phyloP scores from a whole-genome alignment of 2,797 vertebrate genomes.

The Enteromius fasciolatus region DNA sequence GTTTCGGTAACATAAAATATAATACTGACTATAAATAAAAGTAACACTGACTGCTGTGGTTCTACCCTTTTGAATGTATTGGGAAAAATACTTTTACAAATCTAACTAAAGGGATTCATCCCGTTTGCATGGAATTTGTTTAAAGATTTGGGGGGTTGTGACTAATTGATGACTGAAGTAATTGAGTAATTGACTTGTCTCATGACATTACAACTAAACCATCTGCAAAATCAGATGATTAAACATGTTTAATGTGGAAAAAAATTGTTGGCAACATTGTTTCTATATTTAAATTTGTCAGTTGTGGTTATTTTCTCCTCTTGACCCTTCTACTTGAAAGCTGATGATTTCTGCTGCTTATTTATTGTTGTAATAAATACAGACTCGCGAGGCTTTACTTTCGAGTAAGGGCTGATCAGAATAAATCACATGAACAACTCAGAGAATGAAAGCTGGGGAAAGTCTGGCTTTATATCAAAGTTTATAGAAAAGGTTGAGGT shows the following conservation, averaged over 20 bases:
- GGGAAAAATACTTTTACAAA: too few species aligned
- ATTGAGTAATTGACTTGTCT: too few species aligned
- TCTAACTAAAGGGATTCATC: too few species aligned
- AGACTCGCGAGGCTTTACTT: constrained; percentile 3
- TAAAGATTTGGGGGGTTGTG: too few species aligned
- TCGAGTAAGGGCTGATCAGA: not conserved
- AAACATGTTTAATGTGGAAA: too few species aligned
- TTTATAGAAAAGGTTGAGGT: constrained; percentile 50
- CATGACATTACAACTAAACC: not conserved
- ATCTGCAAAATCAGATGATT: not conserved
- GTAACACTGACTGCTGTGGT: not conserved
- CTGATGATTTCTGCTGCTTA: not conserved
- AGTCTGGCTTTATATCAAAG: constrained; percentile 48
- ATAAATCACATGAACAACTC: not conserved
- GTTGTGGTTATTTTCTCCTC: not conserved
- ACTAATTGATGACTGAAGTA: too few species aligned
- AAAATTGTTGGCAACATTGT: too few species aligned
- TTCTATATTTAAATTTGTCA: not conserved
- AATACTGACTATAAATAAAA: not conserved
- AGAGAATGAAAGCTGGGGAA: constrained; percentile 14
- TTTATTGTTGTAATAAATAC: constrained; percentile 36
- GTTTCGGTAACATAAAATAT: not conserved
- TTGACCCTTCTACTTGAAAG: not conserved
- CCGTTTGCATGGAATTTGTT: too few species aligned
- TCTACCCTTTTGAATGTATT: not conserved